phyloP scores from a whole-genome alignment of 1,140 invertebrate genomes.

The Nasonia vitripennis region DNA sequence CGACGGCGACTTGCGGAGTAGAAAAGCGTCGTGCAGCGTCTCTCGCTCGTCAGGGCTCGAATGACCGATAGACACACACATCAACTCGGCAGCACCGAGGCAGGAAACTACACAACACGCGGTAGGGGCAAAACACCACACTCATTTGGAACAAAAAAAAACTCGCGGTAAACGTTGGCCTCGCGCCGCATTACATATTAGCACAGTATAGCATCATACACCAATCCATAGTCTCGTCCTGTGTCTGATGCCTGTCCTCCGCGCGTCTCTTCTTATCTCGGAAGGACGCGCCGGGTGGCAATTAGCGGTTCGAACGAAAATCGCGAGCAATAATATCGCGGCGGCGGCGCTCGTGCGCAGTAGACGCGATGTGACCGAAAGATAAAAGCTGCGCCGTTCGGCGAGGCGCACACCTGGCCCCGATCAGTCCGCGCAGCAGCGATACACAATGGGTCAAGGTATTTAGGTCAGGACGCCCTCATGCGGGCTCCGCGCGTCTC shows the following conservation, averaged over 20 bases:
- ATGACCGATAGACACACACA: background rate
- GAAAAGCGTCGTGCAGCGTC: too few species aligned
- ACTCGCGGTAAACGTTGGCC: too few species aligned
- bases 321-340: background rate
- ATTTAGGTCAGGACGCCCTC: conserved; percentile 72
- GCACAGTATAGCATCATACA: background rate
- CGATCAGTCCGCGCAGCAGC: background rate
- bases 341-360: background rate
- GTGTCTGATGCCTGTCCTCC: background rate
- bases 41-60: background rate
- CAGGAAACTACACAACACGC: background rate
- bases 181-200: background rate
- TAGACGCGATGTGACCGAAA: background rate
- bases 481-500: conserved; percentile 67
- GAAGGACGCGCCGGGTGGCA: conserved; percentile 8
- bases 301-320: background rate
- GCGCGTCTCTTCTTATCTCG: conserved; percentile 10
- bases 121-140: background rate
- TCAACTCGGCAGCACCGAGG: background rate
- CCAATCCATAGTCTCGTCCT: background rate
- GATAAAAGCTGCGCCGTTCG: background rate
- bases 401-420: background rate
- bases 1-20: background rate
- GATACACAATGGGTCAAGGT: conserved; percentile 71
- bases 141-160: background rate